phyloP scores from a whole-genome alignment of 2,113 vertebrate genomes.

The Zosterops lateralis region DNA sequence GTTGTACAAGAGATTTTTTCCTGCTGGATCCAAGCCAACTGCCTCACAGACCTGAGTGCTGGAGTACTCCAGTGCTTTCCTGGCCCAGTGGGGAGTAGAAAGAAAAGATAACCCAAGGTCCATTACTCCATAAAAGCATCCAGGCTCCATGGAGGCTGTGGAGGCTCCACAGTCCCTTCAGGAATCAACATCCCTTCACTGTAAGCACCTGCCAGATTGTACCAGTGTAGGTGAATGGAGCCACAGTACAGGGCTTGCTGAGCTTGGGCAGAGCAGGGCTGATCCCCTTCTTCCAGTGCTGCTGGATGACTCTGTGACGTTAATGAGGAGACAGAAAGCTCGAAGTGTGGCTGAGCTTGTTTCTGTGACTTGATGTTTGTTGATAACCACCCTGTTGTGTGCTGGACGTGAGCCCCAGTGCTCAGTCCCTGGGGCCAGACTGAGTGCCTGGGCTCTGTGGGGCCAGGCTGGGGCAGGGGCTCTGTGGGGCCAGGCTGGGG shows the following conservation, averaged over 20 bases:
- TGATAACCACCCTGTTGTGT: background rate
- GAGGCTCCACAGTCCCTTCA: background rate
- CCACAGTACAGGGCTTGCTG: background rate
- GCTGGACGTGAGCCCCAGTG: fast-evolving
- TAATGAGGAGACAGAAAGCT: background rate
- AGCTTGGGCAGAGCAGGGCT: background rate
- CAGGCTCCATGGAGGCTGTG: background rate
- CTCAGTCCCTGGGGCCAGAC: fast-evolving
- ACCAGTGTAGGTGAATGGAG: background rate
- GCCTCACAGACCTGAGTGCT: background rate
- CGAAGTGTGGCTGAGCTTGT: fast-evolving
- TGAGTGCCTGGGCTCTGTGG: background rate
- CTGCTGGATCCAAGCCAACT: background rate
- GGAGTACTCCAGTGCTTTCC: background rate
- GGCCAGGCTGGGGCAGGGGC: background rate
- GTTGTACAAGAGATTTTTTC: background rate
- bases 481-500: background rate
- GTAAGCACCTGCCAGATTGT: background rate
- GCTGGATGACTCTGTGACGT: background rate
- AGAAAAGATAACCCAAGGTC: background rate
- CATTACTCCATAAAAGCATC: background rate
- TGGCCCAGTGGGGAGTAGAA: background rate
- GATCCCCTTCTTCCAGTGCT: background rate
- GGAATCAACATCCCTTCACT: background rate
- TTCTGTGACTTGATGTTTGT: background rate